Evolutionary conservation across 2,888 invertebrate species (phyloP), one percentile per base, ranked within the genome.

Genomic region (Microplitis deprimator): DNA sequence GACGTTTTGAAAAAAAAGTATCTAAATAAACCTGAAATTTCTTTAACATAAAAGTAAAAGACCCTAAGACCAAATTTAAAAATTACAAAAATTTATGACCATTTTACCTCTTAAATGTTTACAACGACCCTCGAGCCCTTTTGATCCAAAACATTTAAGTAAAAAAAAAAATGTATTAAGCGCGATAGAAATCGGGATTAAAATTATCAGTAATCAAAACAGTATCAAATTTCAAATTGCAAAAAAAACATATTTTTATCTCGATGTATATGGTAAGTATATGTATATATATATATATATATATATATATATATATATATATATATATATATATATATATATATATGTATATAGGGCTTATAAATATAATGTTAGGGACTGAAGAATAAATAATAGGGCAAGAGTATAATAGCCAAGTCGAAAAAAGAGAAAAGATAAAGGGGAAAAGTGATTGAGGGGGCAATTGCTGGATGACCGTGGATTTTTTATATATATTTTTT

Each of bases 401-500:
- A 17, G n/a, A 40, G 29, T 60, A 20, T 71, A 72, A 70, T 67
- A 76, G 67, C 68, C 68, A 60, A 62, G 68, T 10, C 38, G 62
- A 78, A 79, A 80, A 79, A 79, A 75, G 72, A 79, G 78, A 77
- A 76, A 73, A 78, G 79, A 76, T 65, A 59, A 29, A 65, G n/a
- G 68, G 59, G 75, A 16, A 59, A 70, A 67, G 68, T 65, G 77
- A 67, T 41, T 62, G 65, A 74, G 62, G 65, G 60, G 60, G 73
- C 77, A 77, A 76, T 77, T 73, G 69, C 80, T 74, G 76, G 82
- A 83, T 84, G 84, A 86, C 84, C 83, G 82, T 78, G 65, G 74
- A 76, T 78, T 79, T 82, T 83, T 83, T 50, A 50, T 8, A 50
- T 50, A 2, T 29, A 17, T 29, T 29, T 29, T 29, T 29, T 29